phyloP scores from a whole-genome alignment of 2,113 vertebrate genomes.

The Sapayoa aenigma region DNA sequence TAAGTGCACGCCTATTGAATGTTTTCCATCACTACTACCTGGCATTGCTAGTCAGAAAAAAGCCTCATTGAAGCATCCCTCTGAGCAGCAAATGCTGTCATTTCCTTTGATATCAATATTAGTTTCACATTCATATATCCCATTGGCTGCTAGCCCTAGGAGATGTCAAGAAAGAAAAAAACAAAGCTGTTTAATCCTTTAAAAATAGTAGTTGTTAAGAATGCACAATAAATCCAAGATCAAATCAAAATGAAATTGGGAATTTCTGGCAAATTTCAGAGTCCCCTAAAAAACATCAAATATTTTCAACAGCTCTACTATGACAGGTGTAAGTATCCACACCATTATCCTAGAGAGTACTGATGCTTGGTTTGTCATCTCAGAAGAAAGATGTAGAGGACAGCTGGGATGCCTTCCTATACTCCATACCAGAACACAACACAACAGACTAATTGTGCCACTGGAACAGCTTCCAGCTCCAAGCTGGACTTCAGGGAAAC shows the following conservation, averaged over 20 bases:
- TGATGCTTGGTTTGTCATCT: neutral
- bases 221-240: neutral
- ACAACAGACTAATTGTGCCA: rapidly evolving
- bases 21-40: neutral
- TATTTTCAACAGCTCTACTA: neutral
- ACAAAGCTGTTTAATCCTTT: neutral
- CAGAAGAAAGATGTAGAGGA: neutral
- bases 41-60: neutral
- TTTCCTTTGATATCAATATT: neutral
- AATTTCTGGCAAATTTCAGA: neutral
- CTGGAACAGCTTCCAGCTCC: neutral
- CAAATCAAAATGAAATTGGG: neutral
- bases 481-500: neutral
- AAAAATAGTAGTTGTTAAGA: neutral
- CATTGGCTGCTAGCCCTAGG: neutral
- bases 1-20: neutral
- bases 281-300: neutral
- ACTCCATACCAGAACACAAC: neutral
- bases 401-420: neutral
- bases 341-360: neutral
- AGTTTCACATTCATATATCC: neutral
- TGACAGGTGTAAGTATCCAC: neutral
- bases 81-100: neutral
- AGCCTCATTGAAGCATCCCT: neutral
- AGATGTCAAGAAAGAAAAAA: neutral